Percentiles rank a stretch among this genome's conserved stretches.
These are phyloP conservation scores for Lycaon pictus DNA, from an alignment of 2,113 vertebrate genomes.

Conservation along the genomic window DNA sequence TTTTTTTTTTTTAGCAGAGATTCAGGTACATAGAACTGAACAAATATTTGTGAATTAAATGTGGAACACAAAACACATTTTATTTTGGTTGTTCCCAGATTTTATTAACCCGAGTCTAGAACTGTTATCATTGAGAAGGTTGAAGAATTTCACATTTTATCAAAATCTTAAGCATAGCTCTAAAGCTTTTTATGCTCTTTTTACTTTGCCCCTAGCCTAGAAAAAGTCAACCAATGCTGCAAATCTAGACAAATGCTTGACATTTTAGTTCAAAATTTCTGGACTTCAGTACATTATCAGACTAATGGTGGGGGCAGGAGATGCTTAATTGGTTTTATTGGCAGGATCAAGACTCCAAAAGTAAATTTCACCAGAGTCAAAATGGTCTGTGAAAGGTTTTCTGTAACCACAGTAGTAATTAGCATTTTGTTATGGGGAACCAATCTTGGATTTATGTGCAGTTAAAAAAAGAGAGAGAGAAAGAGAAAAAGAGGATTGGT, in stretches of 20 bases:
- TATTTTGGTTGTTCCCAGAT: background rate
- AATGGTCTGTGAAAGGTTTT: background rate
- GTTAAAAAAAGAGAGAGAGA: background rate
- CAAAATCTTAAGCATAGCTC: background rate
- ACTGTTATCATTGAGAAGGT: background rate
- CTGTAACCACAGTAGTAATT: background rate
- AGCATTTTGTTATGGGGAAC: background rate
- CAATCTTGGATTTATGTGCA: background rate
- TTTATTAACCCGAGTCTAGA: background rate
- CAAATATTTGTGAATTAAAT: background rate
- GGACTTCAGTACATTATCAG: background rate
- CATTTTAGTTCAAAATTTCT: constrained; percentile 15
- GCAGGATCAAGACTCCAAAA: background rate
- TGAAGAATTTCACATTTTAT: background rate
- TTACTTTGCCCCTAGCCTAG: background rate
- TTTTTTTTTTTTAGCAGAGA: background rate
- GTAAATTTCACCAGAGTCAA: background rate
- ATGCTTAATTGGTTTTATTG: background rate
- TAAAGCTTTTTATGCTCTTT: background rate
- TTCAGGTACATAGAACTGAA: background rate
- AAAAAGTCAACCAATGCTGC: background rate
- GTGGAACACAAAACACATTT: background rate
- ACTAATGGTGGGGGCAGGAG: background rate
- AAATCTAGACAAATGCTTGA: background rate
- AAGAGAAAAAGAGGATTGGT: background rate